These are phyloP conservation scores for Anas georgica DNA, from an alignment of 2,797 vertebrate genomes.

Conservation along the genomic window DNA sequence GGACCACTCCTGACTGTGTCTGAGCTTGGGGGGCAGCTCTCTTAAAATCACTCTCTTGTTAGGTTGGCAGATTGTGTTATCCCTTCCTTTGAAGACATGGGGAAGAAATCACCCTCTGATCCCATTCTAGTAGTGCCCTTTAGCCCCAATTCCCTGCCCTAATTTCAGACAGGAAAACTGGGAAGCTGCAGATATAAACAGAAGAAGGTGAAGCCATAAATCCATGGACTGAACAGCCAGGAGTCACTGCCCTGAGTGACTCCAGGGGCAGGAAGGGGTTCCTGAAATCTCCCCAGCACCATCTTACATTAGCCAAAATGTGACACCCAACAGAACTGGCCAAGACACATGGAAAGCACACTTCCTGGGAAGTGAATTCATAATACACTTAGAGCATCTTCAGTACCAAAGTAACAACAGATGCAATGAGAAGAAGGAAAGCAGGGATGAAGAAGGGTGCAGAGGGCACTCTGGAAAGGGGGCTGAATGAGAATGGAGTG, in stretches of 20 bases:
- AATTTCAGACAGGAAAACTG: neutral
- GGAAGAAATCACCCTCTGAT: neutral
- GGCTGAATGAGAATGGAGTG: neutral
- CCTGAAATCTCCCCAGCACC: neutral
- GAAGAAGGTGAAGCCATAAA: neutral
- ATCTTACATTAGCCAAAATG: neutral
- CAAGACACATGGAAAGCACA: neutral
- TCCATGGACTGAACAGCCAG: neutral
- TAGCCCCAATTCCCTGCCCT: neutral
- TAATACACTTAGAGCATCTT: neutral
- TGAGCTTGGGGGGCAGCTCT: neutral
- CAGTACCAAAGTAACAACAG: neutral
- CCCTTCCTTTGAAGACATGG: neutral
- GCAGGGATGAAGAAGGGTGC: neutral
- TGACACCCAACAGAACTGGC: neutral
- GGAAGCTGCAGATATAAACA: neutral
- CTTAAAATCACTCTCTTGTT: neutral
- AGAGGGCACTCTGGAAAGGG: neutral
- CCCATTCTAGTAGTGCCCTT: neutral
- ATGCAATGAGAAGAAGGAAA: neutral
- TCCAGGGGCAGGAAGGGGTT: neutral
- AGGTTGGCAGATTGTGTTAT: neutral
- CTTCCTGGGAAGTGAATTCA: neutral
- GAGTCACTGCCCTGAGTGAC: neutral
- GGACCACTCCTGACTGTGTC: neutral